Conservation (phyloP, 2,888 invertebrate species). For the Cephalotes varians region DNA sequence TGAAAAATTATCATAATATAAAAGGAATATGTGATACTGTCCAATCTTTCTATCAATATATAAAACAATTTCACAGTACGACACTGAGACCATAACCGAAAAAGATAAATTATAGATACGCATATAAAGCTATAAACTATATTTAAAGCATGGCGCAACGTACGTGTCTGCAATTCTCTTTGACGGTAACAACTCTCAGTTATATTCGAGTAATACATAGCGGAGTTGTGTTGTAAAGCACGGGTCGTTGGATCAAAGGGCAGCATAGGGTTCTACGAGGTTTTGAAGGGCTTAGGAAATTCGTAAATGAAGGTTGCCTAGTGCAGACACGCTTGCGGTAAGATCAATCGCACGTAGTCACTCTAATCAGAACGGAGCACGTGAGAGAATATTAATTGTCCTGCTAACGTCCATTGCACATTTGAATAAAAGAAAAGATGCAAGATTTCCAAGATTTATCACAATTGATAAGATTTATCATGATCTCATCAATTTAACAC, state of each 20-base stretch:
- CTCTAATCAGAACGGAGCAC: slow-evolving; percentile 26
- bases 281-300: slow-evolving; percentile 51
- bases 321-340: slow-evolving; percentile 44
- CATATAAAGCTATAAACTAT: slow-evolving; percentile 52
- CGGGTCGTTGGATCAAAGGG: slow-evolving; percentile 58
- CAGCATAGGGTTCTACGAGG: slow-evolving; percentile 44
- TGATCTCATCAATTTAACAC: background rate
- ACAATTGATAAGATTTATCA: background rate
- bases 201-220: slow-evolving; percentile 57
- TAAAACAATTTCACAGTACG: background rate
- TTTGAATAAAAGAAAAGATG: background rate
- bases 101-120: slow-evolving; percentile 26
- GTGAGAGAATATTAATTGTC: slow-evolving; percentile 22
- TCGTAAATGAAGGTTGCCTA: slow-evolving; percentile 55
- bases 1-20: background rate
- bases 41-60: background rate
- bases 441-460: background rate
- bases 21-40: background rate
- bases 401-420: background rate
- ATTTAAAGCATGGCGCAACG: slow-evolving; percentile 52
- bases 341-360: slow-evolving; percentile 34
- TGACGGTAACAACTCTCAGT: slow-evolving; percentile 55
- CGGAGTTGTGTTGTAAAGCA: slow-evolving; percentile 55
- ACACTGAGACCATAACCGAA: background rate
- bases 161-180: slow-evolving; percentile 59